Conservation (phyloP, 1,140 invertebrate genomes). For the Orchestia grillus region DNA sequence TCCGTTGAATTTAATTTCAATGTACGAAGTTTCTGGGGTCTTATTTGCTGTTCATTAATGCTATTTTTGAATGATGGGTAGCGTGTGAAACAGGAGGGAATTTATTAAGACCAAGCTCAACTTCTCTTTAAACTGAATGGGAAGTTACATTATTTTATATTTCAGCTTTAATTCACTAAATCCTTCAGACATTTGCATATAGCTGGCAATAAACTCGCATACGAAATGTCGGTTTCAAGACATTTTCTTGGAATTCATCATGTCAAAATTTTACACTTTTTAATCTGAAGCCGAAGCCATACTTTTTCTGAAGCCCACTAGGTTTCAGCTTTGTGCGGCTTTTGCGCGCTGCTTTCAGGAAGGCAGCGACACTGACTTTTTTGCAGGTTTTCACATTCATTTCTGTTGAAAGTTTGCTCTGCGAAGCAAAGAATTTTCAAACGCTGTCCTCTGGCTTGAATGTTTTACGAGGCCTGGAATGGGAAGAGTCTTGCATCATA, state of each 20-base stretch:
- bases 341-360: background rate
- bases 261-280: background rate
- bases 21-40: background rate
- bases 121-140: background rate
- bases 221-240: background rate
- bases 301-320: background rate
- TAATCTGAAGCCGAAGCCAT: background rate
- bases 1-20: background rate
- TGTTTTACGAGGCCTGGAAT: background rate
- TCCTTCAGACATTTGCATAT: background rate
- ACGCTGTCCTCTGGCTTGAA: background rate
- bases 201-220: background rate
- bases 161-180: background rate
- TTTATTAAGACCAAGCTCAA: background rate
- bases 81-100: background rate
- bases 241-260: background rate
- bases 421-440: background rate
- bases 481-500: background rate
- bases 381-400: background rate
- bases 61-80: background rate
- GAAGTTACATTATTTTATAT: background rate
- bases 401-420: background rate
- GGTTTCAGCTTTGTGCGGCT: background rate
- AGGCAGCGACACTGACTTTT: background rate
- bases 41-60: background rate